phyloP scores from a whole-genome alignment of 2,797 vertebrate species.

The Artibeus lituratus region DNA sequence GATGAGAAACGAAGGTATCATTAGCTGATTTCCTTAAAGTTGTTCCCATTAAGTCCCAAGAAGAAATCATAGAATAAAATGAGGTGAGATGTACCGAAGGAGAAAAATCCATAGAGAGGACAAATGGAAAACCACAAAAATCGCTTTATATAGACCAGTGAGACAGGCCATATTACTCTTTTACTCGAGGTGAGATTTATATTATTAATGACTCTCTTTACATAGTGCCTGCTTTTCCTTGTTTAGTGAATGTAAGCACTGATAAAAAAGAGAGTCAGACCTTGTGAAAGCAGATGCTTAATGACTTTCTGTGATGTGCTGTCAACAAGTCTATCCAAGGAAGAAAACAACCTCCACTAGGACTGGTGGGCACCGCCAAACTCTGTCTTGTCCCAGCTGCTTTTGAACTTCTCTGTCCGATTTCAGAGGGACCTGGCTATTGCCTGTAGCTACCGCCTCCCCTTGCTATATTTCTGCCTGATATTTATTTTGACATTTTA shows the following conservation, averaged over 20 bases:
- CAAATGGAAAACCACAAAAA: not conserved
- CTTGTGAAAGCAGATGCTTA: slow-evolving; percentile 16
- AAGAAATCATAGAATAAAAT: slow-evolving; percentile 28
- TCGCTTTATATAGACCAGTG: slow-evolving; percentile 46
- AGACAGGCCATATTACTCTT: slow-evolving; percentile 19
- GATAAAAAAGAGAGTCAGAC: slow-evolving; percentile 40
- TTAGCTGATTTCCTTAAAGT: slow-evolving; percentile 57
- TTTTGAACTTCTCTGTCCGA: slow-evolving; percentile 55
- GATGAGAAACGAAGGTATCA: slow-evolving; percentile 61
- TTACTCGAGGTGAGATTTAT: slow-evolving; percentile 40
- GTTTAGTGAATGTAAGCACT: slow-evolving; percentile 51
- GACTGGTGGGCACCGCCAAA: not conserved
- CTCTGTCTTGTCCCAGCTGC: slow-evolving; percentile 7
- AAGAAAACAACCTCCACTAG: slow-evolving; percentile 17
- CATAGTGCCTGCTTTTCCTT: slow-evolving; percentile 43
- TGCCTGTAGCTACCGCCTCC: not conserved
- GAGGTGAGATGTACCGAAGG: slow-evolving; percentile 35
- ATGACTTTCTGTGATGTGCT: slow-evolving; percentile 43
- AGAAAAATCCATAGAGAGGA: slow-evolving; percentile 48
- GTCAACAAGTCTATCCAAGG: slow-evolving; percentile 25
- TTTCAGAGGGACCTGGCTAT: slow-evolving; percentile 24
- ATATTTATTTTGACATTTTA: slow-evolving; percentile 76
- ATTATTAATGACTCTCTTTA: slow-evolving; percentile 63
- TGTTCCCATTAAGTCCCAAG: slow-evolving; percentile 28
- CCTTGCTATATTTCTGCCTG: slow-evolving; percentile 58